Conservation (phyloP, 1,140 invertebrate species). For the Muscidifurax raptorellus region DNA sequence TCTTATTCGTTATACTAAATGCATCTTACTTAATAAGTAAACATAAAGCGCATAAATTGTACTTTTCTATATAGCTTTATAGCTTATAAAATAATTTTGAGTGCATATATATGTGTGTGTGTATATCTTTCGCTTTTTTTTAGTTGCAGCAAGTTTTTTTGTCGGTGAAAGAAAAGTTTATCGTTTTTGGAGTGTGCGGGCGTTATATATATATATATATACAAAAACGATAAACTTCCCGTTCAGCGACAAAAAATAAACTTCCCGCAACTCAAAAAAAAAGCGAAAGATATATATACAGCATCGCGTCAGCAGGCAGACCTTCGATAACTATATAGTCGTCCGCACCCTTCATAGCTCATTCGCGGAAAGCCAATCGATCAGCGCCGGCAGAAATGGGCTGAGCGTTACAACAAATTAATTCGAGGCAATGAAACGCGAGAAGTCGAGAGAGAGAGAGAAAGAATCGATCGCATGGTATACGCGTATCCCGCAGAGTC, state of each 20-base stretch:
- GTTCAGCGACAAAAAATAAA: not conserved
- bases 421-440: constrained; percentile 3
- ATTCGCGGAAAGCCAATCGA: constrained; percentile 3
- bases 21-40: no score
- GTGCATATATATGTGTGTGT: no score
- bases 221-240: not conserved
- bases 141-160: no score
- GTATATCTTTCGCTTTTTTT: no score
- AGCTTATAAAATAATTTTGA: no score
- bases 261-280: not conserved
- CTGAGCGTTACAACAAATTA: constrained; percentile 5
- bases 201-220: no score
- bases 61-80: no score
- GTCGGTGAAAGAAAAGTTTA: no score
- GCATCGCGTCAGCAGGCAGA: not conserved
- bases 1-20: no score
- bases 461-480: not conserved
- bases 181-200: no score
- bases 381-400: not conserved
- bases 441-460: not conserved
- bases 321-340: not conserved
- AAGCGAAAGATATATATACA: not conserved
- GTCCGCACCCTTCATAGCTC: not conserved
- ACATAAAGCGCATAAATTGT: no score
- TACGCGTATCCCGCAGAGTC: not conserved